Conservation (phyloP, 2,797 vertebrate genomes). For the Centropyge bicolor region DNA sequence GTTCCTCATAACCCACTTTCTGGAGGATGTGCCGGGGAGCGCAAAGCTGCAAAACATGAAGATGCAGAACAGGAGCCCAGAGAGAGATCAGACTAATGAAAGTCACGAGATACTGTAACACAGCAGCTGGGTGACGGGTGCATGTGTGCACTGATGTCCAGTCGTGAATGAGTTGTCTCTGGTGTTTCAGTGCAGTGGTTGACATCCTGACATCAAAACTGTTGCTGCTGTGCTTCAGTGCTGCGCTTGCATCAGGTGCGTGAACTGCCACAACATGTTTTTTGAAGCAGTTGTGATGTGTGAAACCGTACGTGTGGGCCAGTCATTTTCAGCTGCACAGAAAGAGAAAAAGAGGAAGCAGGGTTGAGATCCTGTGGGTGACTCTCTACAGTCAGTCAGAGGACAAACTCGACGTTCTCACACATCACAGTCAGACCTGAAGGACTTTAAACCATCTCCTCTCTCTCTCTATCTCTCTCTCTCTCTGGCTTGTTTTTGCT, state of each 20-base stretch:
- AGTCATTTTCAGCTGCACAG: slow-evolving; percentile 26
- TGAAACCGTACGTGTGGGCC: slow-evolving; percentile 30
- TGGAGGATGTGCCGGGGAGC: not conserved
- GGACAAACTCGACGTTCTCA: slow-evolving; percentile 1
- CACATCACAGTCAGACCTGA: slow-evolving; percentile 1
- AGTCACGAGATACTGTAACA: not conserved
- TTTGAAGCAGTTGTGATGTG: slow-evolving; percentile 36
- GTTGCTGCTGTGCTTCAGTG: not conserved
- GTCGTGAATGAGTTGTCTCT: not conserved
- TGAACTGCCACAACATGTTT: slow-evolving; percentile 18
- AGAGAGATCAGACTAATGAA: slow-evolving; percentile 1
- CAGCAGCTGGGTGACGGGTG: too few relatives aligned
- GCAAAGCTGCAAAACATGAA: slow-evolving; percentile 7
- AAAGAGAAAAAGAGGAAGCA: slow-evolving; percentile 78
- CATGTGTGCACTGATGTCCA: not conserved
- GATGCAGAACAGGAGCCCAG: not conserved
- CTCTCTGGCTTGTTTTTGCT: not conserved
- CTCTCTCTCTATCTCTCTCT: too few relatives aligned
- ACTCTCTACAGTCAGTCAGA: slow-evolving; percentile 18
- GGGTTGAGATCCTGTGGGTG: slow-evolving; percentile 52
- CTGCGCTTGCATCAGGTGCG: not conserved
- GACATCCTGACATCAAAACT: not conserved
- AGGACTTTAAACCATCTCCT: slow-evolving; percentile 2
- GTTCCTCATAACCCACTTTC: slow-evolving; percentile 37
- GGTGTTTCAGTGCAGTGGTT: not conserved